Conservation (phyloP, 2,888 invertebrate genomes). For the Euspilapteryx auroguttella region DNA sequence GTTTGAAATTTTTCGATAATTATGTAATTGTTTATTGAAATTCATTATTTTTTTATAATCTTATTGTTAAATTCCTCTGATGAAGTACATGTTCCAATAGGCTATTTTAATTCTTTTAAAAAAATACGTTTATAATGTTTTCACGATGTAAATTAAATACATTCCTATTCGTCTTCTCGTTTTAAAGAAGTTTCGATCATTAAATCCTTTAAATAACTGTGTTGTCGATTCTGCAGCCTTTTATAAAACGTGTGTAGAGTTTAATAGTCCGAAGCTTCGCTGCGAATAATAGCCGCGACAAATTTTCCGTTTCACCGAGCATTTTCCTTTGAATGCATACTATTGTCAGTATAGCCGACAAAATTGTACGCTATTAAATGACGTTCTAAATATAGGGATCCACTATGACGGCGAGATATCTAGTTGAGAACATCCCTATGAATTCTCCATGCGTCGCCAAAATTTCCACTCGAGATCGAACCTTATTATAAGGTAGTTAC, state of each 20-base stretch:
- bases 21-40: too few relatives aligned
- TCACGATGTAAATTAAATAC: too few relatives aligned
- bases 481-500: conserved; percentile 8
- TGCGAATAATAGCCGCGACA: conserved; percentile 50
- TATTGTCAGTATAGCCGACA: conserved; percentile 48
- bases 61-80: too few relatives aligned
- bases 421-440: conserved; percentile 30
- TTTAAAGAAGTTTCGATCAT: too few relatives aligned
- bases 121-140: too few relatives aligned
- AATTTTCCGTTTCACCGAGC: conserved; percentile 54
- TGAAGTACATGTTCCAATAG: too few relatives aligned
- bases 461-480: conserved; percentile 9
- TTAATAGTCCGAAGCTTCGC: conserved; percentile 49
- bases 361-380: conserved; percentile 55
- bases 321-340: conserved; percentile 56
- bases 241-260: conserved; percentile 36
- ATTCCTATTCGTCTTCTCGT: too few relatives aligned
- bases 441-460: conserved; percentile 16
- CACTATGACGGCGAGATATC: conserved; percentile 30
- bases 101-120: too few relatives aligned
- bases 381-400: conserved; percentile 53
- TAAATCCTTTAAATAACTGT: too few relatives aligned
- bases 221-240: too few relatives aligned
- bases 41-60: too few relatives aligned
- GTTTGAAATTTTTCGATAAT: too few relatives aligned